Percentiles rank a stretch among this genome's conserved stretches.
Conservation (phyloP, 2,113 vertebrate genomes). For the Channa maculata region DNA sequence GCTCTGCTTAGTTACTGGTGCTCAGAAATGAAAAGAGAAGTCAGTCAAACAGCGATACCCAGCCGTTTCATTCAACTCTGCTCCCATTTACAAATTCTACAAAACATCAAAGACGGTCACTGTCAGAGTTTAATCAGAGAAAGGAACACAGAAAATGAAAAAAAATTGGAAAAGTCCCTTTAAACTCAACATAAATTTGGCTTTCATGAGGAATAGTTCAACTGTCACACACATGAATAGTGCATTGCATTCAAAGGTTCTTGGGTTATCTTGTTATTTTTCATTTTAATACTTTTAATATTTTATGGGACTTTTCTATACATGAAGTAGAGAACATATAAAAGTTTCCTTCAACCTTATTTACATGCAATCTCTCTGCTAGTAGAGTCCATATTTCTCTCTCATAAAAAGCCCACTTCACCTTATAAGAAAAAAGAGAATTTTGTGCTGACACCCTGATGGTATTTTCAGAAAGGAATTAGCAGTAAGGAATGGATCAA, state of each 20-base stretch:
- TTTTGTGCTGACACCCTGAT: conserved; percentile 26
- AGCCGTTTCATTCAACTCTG: conserved; percentile 73
- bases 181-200: conserved; percentile 57
- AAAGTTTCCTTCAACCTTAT: conserved; percentile 16
- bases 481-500: conserved; percentile 33
- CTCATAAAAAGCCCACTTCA: not conserved
- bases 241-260: conserved; percentile 45
- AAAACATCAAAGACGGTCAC: conserved; percentile 71
- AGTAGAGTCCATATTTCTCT: conserved; percentile 1
- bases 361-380: conserved; percentile 14
- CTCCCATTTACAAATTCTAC: conserved; percentile 64
- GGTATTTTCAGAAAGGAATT: conserved; percentile 38
- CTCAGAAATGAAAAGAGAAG: conserved; percentile 73
- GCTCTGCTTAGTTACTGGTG: conserved; percentile 74
- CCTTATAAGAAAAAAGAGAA: not conserved
- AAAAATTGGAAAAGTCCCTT: conserved; percentile 31
- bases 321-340: conserved; percentile 19
- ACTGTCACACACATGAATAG: conserved; percentile 66
- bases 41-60: conserved; percentile 74
- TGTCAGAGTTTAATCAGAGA: conserved; percentile 57
- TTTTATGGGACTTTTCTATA: conserved; percentile 50
- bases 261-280: conserved; percentile 56
- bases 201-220: conserved; percentile 54
- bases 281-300: conserved; percentile 47
- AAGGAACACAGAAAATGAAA: conserved; percentile 19